These are phyloP conservation scores for Cotesia typhae DNA, from an alignment of 1,140 invertebrate species.

Conservation along the genomic window DNA sequence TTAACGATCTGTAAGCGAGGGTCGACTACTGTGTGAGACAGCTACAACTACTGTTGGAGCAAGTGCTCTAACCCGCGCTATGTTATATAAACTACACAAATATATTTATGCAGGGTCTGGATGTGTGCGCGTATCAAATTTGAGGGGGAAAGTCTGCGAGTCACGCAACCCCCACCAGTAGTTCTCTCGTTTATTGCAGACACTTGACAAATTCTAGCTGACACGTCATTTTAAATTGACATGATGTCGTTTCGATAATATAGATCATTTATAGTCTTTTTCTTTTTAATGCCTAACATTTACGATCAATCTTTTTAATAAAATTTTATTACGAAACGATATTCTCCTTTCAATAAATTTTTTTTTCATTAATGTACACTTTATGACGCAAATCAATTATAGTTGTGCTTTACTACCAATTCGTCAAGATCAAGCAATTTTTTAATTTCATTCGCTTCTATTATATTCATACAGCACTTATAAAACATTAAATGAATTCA, in stretches of 20 bases:
- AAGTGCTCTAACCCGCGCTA: too few relatives aligned
- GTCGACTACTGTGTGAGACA: conserved; percentile 18
- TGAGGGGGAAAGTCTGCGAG: neutral
- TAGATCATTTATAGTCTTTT: too few relatives aligned
- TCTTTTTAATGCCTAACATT: neutral
- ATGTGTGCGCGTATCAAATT: neutral
- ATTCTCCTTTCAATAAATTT: too few relatives aligned
- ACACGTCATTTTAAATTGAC: conserved; percentile 5
- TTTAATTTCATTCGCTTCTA: too few relatives aligned
- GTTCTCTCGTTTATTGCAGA: conserved; percentile 8
- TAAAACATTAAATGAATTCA: too few relatives aligned
- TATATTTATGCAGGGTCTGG: neutral
- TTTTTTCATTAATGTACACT: too few relatives aligned
- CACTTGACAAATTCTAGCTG: neutral
- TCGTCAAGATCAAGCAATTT: too few relatives aligned
- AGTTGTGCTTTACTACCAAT: too few relatives aligned
- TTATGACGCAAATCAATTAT: too few relatives aligned
- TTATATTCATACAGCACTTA: too few relatives aligned
- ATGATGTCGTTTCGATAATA: neutral
- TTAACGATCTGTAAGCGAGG: conserved; percentile 33
- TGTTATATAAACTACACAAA: too few relatives aligned
- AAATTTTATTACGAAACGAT: too few relatives aligned
- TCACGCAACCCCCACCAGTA: neutral
- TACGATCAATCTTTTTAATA: neutral
- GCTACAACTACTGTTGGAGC: neutral